Evolutionary conservation across 2,113 vertebrate species (phyloP).

Genomic region (Grammomys dolichurus): DNA sequence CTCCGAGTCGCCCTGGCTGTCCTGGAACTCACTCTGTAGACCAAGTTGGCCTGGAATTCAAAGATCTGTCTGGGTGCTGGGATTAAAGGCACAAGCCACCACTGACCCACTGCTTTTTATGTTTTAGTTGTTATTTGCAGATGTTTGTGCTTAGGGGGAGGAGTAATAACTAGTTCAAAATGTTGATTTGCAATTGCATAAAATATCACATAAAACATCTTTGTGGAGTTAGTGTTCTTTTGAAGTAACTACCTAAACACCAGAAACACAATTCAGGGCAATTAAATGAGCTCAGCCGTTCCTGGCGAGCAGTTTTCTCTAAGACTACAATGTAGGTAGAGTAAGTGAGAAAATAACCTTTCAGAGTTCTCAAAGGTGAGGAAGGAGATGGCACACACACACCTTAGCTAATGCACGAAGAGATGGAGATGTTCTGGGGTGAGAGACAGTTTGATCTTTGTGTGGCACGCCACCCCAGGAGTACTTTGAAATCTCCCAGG

Average conservation of each 20-base stretch:
- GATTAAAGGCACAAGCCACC: background rate
- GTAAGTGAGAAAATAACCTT: background rate
- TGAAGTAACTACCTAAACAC: slow-evolving; percentile 9
- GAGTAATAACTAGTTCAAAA: slow-evolving; percentile 16
- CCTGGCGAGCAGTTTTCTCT: background rate
- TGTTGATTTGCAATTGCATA: slow-evolving; percentile 46
- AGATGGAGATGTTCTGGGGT: background rate
- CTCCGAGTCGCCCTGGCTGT: background rate
- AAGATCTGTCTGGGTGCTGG: background rate
- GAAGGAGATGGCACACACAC: rapidly evolving
- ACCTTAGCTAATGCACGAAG: background rate
- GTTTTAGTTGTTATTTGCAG: background rate
- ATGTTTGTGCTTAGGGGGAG: background rate
- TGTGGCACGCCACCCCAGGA: background rate
- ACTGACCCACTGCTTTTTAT: background rate
- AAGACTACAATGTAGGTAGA: background rate
- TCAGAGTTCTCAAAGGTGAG: background rate
- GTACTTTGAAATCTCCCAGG: background rate
- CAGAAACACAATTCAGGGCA: background rate
- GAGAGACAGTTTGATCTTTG: background rate
- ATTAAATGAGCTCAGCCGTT: slow-evolving; percentile 20
- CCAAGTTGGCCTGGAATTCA: background rate
- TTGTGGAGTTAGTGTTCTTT: slow-evolving; percentile 54
- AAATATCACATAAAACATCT: background rate
- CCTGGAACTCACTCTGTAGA: background rate